Conservation (phyloP, 2,113 vertebrate genomes). For the Stomatorhinus ivindoensis region DNA sequence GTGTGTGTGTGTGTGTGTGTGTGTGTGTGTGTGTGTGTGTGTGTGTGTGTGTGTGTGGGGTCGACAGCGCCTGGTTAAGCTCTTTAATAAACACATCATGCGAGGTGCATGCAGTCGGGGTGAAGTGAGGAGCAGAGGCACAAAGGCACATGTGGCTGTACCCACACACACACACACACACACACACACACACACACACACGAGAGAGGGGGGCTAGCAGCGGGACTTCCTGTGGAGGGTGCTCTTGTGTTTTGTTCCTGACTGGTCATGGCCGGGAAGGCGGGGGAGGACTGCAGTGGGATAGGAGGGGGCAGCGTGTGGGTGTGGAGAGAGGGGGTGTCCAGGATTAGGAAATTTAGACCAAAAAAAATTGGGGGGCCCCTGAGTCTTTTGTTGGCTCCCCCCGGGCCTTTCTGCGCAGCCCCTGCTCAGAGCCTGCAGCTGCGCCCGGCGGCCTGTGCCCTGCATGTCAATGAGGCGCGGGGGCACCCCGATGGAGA, state of each 20-base stretch:
- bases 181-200: neutral
- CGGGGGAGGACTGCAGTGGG: conserved; percentile 40
- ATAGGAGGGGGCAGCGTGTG: conserved; percentile 14
- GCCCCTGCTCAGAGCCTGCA: conserved; percentile 64
- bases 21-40: conserved; percentile 27
- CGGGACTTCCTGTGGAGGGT: conserved; percentile 59
- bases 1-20: conserved; percentile 24
- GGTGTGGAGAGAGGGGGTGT: conserved; percentile 36
- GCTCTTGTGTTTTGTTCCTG: conserved; percentile 61
- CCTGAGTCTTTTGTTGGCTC: conserved; percentile 61
- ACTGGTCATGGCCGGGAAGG: conserved; percentile 55
- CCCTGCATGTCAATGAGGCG: conserved; percentile 75
- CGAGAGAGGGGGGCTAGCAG: conserved; percentile 37
- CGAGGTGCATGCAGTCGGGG: conserved; percentile 35
- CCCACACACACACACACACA: neutral
- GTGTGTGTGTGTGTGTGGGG: conserved; percentile 17
- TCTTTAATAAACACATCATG: conserved; percentile 52
- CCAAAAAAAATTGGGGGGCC: conserved; percentile 43
- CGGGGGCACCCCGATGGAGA: conserved; percentile 56
- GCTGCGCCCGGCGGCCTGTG: conserved; percentile 65
- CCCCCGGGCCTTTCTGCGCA: conserved; percentile 52
- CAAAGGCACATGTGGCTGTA: neutral
- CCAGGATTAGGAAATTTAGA: conserved; percentile 67
- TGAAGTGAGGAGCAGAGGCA: neutral
- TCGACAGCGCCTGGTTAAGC: conserved; percentile 32